Conservation (phyloP, 92 coral and sea anemone genomes). For the Porites evermanni region DNA sequence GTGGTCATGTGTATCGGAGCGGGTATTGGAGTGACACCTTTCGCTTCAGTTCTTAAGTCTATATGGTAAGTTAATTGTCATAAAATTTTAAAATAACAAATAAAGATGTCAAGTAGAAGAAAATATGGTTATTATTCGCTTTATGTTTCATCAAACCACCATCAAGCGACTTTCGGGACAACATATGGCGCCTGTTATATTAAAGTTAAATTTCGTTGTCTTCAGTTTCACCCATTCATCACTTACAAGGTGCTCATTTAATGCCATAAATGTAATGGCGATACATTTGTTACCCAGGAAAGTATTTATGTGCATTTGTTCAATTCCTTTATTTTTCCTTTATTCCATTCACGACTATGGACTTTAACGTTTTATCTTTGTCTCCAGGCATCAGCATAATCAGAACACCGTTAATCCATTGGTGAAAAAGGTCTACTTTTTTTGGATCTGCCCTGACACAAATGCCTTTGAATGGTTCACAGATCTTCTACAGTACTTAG, state of each 20-base stretch:
- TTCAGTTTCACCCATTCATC: too few species aligned
- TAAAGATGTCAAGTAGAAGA: too few species aligned
- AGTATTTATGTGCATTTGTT: background rate
- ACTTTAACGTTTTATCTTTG: background rate
- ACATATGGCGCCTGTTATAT: too few species aligned
- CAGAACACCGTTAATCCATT: slow-evolving; percentile 65
- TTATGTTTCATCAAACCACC: too few species aligned
- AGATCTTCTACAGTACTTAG: slow-evolving; percentile 80
- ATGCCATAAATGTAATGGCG: too few species aligned
- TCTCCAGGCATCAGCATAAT: slow-evolving; percentile 72
- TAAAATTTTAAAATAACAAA: too few species aligned
- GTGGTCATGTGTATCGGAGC: slow-evolving; percentile 89
- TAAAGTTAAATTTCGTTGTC: too few species aligned
- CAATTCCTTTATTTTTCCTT: too few species aligned
- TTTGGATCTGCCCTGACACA: slow-evolving; percentile 94
- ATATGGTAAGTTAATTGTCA: slow-evolving; percentile 66
- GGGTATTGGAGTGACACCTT: slow-evolving; percentile 94
- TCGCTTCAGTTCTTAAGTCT: slow-evolving; percentile 87
- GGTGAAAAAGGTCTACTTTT: slow-evolving; percentile 90
- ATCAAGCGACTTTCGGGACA: too few species aligned
- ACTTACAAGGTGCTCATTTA: too few species aligned
- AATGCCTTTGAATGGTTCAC: slow-evolving; percentile 98
- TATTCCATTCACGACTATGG: background rate
- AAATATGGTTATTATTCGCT: too few species aligned
- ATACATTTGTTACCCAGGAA: too few species aligned